A percentile compares a stretch with the other conserved stretches of the same genome.
These are phyloP conservation scores for Nysson spinosus DNA, from an alignment of 2,888 invertebrate genomes.

Conservation along the genomic window DNA sequence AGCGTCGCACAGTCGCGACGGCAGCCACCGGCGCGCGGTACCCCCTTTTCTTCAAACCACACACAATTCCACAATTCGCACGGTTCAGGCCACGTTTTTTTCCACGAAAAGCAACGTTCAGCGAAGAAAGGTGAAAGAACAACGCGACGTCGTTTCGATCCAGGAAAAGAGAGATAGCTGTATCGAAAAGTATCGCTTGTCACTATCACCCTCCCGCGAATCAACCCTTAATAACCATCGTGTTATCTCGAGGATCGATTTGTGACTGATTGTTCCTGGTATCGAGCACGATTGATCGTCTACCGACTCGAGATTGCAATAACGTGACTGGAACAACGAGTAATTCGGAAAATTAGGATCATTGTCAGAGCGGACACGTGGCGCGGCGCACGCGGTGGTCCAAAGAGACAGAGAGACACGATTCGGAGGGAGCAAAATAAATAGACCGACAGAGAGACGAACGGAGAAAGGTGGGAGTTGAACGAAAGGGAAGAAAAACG, in stretches of 20 bases:
- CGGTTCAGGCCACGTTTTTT: conserved; percentile 58
- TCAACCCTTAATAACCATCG: no score
- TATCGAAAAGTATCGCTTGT: no score
- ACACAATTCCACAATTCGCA: conserved; percentile 58
- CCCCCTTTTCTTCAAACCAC: conserved; percentile 63
- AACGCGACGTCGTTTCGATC: conserved; percentile 15
- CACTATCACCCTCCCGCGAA: conserved; percentile 10
- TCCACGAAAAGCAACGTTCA: conserved; percentile 28
- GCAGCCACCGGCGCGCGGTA: conserved; percentile 77
- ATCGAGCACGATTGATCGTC: no score
- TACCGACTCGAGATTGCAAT: no score
- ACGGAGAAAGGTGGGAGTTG: conserved; percentile 4
- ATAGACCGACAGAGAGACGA: background rate
- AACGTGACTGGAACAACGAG: conserved; percentile 11
- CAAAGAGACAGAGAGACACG: conserved; percentile 32
- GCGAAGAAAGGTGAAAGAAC: conserved; percentile 29
- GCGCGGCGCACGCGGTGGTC: conserved; percentile 65
- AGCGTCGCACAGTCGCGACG: conserved; percentile 77
- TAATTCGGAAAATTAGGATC: conserved; percentile 27
- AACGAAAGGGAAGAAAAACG: conserved; percentile 1
- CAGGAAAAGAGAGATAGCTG: conserved; percentile 32
- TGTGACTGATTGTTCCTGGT: no score
- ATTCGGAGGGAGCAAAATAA: conserved; percentile 31
- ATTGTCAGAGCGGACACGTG: conserved; percentile 61
- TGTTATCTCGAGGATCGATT: no score